Conservation (phyloP, 2,113 vertebrate species). For the Amia ocellicauda region DNA sequence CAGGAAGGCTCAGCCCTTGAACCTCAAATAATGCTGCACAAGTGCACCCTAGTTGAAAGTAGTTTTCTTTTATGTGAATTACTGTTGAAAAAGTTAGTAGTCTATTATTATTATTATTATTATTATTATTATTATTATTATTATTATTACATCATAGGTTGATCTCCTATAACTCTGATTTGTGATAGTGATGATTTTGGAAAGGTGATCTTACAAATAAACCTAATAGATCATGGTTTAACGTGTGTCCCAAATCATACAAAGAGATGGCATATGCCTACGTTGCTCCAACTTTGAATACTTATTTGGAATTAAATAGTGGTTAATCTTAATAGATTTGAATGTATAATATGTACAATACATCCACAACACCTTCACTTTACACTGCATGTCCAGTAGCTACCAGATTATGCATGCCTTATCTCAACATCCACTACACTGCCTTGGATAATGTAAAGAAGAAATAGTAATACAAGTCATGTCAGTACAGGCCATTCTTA, state of each 20-base stretch:
- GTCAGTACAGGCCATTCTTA: too few relatives aligned
- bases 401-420: too few relatives aligned
- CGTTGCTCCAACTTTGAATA: too few relatives aligned
- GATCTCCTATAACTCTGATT: background rate
- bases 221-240: background rate
- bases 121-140: background rate
- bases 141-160: background rate
- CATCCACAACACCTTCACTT: too few relatives aligned
- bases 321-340: too few relatives aligned
- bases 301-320: too few relatives aligned
- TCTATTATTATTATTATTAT: background rate
- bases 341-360: too few relatives aligned
- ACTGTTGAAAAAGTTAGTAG: background rate
- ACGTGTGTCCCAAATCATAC: background rate
- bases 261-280: too few relatives aligned
- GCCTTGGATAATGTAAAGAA: too few relatives aligned
- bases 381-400: too few relatives aligned
- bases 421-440: too few relatives aligned
- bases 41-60: background rate
- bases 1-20: constrained; percentile 2
- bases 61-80: background rate
- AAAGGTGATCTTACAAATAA: background rate
- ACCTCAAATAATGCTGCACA: constrained; percentile 1
- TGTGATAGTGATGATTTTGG: background rate
- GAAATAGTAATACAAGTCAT: too few relatives aligned